These are phyloP conservation scores for Trissonchulus sp. DNA, from an alignment of 2,888 invertebrate species.

Conservation along the genomic window DNA sequence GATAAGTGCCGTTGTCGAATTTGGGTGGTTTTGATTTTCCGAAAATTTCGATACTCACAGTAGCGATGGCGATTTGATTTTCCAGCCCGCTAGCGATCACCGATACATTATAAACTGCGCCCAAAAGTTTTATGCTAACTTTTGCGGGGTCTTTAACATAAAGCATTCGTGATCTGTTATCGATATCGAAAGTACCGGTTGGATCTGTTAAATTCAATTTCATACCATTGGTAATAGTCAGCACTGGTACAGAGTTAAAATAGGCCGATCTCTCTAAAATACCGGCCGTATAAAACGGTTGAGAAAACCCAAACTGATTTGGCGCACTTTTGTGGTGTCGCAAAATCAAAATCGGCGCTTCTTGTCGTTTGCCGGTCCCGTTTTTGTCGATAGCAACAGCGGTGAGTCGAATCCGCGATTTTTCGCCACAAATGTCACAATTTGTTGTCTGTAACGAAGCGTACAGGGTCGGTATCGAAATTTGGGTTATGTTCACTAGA, in stretches of 20 bases:
- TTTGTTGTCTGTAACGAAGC: no score
- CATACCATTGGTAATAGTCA: neutral
- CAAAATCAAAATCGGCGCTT: neutral
- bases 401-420: neutral
- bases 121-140: neutral
- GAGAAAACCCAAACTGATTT: neutral
- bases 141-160: neutral
- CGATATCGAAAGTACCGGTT: neutral
- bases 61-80: neutral
- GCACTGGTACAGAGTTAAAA: neutral
- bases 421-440: neutral
- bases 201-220: neutral
- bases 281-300: neutral
- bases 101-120: neutral
- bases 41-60: neutral
- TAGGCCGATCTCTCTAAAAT: neutral
- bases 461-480: no score
- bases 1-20: neutral
- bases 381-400: neutral
- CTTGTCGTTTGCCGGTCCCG: neutral
- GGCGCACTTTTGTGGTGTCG: neutral
- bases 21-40: neutral
- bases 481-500: no score
- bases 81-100: neutral
- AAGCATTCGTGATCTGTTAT: neutral